Conservation (phyloP, 1,140 invertebrate genomes). For the Nymphalis io region DNA sequence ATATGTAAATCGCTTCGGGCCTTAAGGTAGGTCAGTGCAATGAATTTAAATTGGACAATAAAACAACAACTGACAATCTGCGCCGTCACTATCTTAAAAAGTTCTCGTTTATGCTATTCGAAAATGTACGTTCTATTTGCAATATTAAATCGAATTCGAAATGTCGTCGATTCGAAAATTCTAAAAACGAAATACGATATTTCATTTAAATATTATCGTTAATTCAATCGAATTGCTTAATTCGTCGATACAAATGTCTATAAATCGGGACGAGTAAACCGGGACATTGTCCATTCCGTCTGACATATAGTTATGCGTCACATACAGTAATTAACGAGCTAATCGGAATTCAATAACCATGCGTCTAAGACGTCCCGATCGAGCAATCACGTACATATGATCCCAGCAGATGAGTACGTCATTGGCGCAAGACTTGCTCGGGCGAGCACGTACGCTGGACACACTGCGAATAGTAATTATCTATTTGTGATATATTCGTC, state of each 20-base stretch:
- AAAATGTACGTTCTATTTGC: background rate
- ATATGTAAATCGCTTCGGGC: slow-evolving; percentile 57
- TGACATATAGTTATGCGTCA: slow-evolving; percentile 7
- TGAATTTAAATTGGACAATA: slow-evolving; percentile 47
- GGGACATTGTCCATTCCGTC: slow-evolving; percentile 1
- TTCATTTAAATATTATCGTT: too few species aligned
- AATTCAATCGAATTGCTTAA: background rate
- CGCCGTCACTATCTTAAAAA: slow-evolving; percentile 25
- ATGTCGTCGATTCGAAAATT: background rate
- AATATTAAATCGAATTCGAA: background rate
- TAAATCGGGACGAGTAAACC: background rate
- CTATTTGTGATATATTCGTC: slow-evolving; percentile 44
- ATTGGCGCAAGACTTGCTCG: slow-evolving; percentile 7
- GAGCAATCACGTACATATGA: slow-evolving; percentile 29
- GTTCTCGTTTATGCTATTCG: slow-evolving; percentile 7
- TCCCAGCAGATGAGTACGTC: slow-evolving; percentile 27
- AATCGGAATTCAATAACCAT: slow-evolving; percentile 26
- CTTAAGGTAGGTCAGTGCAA: slow-evolving; percentile 43
- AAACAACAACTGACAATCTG: slow-evolving; percentile 36
- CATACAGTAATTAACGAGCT: slow-evolving; percentile 20
- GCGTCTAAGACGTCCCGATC: slow-evolving; percentile 24
- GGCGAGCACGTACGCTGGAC: slow-evolving; percentile 57
- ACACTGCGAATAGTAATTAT: slow-evolving; percentile 63
- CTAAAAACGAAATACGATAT: background rate
- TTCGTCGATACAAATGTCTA: background rate